Evolutionary conservation across 2,113 vertebrate genomes (phyloP).

Genomic region (Myxocyprinus asiaticus): DNA sequence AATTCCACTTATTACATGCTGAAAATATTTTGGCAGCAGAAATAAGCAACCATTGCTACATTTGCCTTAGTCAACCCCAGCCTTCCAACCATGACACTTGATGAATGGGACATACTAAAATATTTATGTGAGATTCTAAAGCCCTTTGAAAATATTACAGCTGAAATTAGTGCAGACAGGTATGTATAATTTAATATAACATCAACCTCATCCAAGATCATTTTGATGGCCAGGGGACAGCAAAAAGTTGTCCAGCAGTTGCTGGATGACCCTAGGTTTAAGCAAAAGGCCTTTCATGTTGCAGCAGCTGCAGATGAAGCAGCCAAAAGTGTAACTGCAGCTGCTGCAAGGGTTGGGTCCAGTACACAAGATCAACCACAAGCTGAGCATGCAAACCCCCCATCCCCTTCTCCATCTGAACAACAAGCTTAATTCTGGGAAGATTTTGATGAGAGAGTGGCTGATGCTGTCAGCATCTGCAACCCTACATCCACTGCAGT

Average conservation of each 20-base stretch:
- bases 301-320: background rate
- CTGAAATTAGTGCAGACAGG: background rate
- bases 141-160: background rate
- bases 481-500: slow-evolving; percentile 4
- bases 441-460: background rate
- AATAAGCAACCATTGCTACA: no score
- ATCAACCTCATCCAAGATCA: background rate
- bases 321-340: background rate
- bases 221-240: slow-evolving; percentile 1
- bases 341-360: background rate
- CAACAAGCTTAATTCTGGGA: background rate
- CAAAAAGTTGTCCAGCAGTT: background rate
- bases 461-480: slow-evolving; percentile 5
- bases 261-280: background rate
- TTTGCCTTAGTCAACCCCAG: no score
- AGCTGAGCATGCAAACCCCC: background rate
- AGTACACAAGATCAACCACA: background rate
- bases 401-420: background rate
- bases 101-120: background rate
- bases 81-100: no score
- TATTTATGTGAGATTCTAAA: background rate
- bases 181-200: background rate
- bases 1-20: no score
- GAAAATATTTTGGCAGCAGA: no score
- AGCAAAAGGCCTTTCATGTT: background rate